Base-by-base conservation (phyloP, 2,113 vertebrate species). In the Chionis minor region DNA sequence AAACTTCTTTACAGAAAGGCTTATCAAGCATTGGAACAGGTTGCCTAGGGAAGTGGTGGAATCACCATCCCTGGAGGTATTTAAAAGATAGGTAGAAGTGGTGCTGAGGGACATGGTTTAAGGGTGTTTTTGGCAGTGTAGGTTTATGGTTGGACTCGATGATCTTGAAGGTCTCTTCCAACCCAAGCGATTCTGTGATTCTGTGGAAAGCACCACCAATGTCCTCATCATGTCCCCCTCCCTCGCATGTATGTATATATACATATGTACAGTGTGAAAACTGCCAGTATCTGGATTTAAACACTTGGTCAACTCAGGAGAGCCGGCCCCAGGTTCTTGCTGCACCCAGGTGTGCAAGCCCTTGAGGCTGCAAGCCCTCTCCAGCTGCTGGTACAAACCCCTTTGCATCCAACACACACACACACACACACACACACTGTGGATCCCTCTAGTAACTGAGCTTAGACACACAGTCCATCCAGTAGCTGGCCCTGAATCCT, bases 221-320 rank as follows among this genome's bases (percentile, higher is more conserved):
- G 40, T 3, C 28, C 21, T 61, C 55, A 22, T 10, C 0, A 0
- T 23, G 22, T 47, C 19, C 30, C 8, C 18, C 30, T 58, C 20
- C 4, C 15, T 15, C 1, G 1, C 20, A 10, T 24, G 6, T 35
- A 6, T 15, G 2, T 33, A 17, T 45, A 10, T 30, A 9, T 30
- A 62, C 11, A 4, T 18, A 24, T 10, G 24, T 23, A 44, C 13
- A 26, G 17, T 28, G 47, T 58, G 69, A 49, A 58, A 40, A 24
- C 21, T 69, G 44, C 22, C 35, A 22, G 56, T 15, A 40, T n/a
- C 21, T 78, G 30, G 19, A 24, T 81, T 67, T 78, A 69, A 56
- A 23, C 6, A 13, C 28, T 40, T 20, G 9, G 8, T 62, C 35
- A 56, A 5, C 61, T 74, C 26, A 16, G 40, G 38, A 65, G 27